Percentiles rank a stretch among this genome's conserved stretches.
These are phyloP conservation scores for Helicoverpa zea DNA, from an alignment of 1,140 invertebrate species.

Conservation along the genomic window DNA sequence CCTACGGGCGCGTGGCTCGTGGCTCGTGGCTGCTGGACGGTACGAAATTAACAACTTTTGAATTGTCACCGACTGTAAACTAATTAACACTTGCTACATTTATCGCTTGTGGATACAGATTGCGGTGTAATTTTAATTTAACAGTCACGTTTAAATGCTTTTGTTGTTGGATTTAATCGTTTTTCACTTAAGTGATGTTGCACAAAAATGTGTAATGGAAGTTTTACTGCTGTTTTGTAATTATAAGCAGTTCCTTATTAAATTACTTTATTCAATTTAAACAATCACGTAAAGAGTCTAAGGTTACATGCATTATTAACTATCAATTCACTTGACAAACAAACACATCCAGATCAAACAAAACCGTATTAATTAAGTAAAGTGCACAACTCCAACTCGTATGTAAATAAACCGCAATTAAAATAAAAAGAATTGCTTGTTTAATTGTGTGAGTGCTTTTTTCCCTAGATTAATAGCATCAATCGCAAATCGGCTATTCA, in stretches of 20 bases:
- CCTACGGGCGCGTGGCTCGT: conserved; percentile 46
- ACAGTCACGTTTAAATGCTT: conserved; percentile 5
- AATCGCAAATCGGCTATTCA: conserved; percentile 63
- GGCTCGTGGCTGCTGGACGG: conserved; percentile 38
- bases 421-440: conserved; percentile 47
- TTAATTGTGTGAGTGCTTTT: conserved; percentile 40
- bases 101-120: conserved; percentile 38
- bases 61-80: conserved; percentile 52
- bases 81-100: conserved; percentile 55
- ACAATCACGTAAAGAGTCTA: neutral
- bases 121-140: conserved; percentile 41
- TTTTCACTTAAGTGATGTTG: conserved; percentile 9
- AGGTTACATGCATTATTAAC: too few relatives aligned
- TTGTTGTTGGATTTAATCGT: conserved; percentile 7
- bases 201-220: neutral
- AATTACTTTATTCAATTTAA: neutral
- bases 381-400: conserved; percentile 9
- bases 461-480: conserved; percentile 58
- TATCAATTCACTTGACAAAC: neutral
- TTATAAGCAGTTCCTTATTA: neutral
- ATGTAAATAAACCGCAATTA: conserved; percentile 25
- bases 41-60: conserved; percentile 56
- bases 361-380: neutral
- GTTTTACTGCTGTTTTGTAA: neutral
- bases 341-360: neutral